Evolutionary conservation across 1,140 invertebrate species (phyloP).

Genomic region (Drosophila repleta): DNA sequence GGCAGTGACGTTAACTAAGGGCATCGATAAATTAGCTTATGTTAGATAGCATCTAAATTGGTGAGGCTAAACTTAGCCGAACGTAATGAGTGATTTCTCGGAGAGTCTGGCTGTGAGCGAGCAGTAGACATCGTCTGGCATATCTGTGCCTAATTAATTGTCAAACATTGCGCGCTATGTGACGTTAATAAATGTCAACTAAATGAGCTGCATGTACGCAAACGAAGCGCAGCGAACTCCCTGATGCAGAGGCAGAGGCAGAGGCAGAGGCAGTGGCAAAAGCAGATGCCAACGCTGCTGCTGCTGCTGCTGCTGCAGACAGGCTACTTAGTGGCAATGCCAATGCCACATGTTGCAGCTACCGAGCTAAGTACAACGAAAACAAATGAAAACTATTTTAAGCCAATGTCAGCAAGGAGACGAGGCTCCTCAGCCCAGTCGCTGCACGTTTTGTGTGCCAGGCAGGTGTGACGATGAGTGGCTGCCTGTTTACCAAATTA

Average conservation of each 20-base stretch:
- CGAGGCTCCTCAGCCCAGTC: slow-evolving; percentile 1
- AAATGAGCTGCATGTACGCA: slow-evolving; percentile 77
- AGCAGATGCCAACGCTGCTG: slow-evolving; percentile 22
- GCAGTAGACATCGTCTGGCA: slow-evolving; percentile 39
- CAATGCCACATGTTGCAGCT: slow-evolving; percentile 76
- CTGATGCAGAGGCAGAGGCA: slow-evolving; percentile 21
- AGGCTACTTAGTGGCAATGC: slow-evolving; percentile 73
- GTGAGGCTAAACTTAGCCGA: slow-evolving; percentile 7
- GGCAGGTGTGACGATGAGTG: slow-evolving; percentile 53
- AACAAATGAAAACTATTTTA: slow-evolving; percentile 81
- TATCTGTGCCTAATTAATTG: slow-evolving; percentile 76
- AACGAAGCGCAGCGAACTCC: slow-evolving; percentile 45
- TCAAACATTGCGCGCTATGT: slow-evolving; percentile 79
- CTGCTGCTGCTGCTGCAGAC: slow-evolving; percentile 55
- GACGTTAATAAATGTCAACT: slow-evolving; percentile 82
- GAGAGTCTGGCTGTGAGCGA: slow-evolving; percentile 12
- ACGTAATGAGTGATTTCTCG: slow-evolving; percentile 17
- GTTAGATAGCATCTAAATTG: slow-evolving; percentile 36
- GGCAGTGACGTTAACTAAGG: slow-evolving; percentile 27
- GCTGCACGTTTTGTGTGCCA: slow-evolving; percentile 12
- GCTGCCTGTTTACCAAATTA: slow-evolving; percentile 75
- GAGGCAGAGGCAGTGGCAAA: not conserved
- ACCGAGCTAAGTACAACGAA: slow-evolving; percentile 46
- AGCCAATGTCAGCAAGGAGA: slow-evolving; percentile 47
- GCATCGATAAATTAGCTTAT: slow-evolving; percentile 50